A percentile compares a stretch with the other conserved stretches of the same genome.
Evolutionary conservation across 2,113 vertebrate genomes (phyloP).

Genomic region (Crypturellus undulatus): DNA sequence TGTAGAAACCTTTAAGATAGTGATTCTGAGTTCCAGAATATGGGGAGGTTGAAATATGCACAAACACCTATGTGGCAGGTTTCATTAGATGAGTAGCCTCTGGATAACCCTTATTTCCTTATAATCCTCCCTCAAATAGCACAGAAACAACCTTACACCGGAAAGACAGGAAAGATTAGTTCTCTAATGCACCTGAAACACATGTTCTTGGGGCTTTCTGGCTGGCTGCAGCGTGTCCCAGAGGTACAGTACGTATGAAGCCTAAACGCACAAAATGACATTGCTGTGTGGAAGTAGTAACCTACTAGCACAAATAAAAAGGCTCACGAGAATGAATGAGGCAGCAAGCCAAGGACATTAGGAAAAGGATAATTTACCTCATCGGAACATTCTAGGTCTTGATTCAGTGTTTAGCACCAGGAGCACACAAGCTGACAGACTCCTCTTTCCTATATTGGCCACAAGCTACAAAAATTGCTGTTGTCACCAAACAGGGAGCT

Average conservation of each 20-base stretch:
- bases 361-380: neutral
- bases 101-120: neutral
- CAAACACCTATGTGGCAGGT: neutral
- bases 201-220: neutral
- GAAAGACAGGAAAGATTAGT: neutral
- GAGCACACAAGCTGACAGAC: neutral
- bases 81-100: neutral
- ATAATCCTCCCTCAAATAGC: neutral
- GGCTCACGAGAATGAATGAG: neutral
- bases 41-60: fast-evolving
- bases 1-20: neutral
- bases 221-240: neutral
- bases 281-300: neutral
- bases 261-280: neutral
- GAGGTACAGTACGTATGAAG: neutral
- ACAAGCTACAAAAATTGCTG: neutral
- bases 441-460: neutral
- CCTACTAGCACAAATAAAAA: neutral
- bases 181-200: neutral
- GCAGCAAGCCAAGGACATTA: constrained; percentile 10
- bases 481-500: neutral
- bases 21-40: neutral
- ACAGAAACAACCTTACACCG: neutral
- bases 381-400: neutral
- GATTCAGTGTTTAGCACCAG: neutral